These are phyloP conservation scores for Platorchestia sp. DNA, from an alignment of 1,140 invertebrate genomes.

Conservation along the genomic window DNA sequence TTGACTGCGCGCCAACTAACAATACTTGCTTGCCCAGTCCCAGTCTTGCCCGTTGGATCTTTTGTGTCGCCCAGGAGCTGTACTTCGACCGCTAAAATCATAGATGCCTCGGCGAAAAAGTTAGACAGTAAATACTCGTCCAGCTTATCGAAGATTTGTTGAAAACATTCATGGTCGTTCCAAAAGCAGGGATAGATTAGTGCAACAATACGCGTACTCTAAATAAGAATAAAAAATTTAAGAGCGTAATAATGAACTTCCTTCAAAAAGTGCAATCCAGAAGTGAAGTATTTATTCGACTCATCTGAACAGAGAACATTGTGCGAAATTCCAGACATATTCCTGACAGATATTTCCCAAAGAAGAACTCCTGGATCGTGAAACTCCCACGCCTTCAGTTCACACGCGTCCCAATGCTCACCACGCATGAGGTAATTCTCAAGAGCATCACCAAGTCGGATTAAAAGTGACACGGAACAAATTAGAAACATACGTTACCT, in stretches of 20 bases:
- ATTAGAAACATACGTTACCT: neutral
- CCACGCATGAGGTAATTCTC: neutral
- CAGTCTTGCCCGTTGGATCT: no score
- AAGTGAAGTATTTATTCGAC: neutral
- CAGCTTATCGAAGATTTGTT: no score
- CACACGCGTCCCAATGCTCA: neutral
- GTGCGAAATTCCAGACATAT: neutral
- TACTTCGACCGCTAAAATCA: no score
- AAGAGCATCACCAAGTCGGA: neutral
- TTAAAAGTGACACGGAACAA: neutral
- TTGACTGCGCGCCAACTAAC: neutral
- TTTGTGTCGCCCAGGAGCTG: no score
- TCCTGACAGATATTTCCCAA: neutral
- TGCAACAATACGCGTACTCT: neutral
- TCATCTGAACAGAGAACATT: neutral
- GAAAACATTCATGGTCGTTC: neutral
- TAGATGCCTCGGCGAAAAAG: no score
- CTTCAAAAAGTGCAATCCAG: neutral
- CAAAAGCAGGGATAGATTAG: neutral
- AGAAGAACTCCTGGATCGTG: neutral
- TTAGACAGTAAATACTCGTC: no score
- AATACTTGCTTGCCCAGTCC: no score
- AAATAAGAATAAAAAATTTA: neutral
- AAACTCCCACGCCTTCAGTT: neutral
- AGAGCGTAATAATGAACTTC: neutral